Evolutionary conservation across 2,797 vertebrate species (phyloP).

Genomic region (Hypotaenidia philippensis): DNA sequence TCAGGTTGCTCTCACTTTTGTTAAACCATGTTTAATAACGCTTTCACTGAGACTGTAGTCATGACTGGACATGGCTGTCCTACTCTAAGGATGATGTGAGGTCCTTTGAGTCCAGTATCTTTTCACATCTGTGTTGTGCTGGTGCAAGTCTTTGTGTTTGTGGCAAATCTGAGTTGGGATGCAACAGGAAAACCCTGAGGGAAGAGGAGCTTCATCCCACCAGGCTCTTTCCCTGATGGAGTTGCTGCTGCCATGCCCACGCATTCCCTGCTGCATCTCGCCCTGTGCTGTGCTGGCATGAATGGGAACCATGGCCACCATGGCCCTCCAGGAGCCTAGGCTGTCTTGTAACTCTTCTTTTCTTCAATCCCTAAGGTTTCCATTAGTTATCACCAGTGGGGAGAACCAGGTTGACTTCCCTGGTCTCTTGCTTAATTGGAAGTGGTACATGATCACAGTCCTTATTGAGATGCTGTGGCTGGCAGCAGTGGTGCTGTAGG

Average conservation of each 20-base stretch:
- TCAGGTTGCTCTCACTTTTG: not conserved
- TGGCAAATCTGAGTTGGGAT: not conserved
- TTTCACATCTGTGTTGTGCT: not conserved
- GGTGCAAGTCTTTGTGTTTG: not conserved
- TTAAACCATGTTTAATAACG: not conserved
- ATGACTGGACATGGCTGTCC: not conserved
- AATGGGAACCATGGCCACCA: not conserved
- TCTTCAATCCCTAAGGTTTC: not conserved
- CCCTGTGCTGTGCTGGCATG: not conserved
- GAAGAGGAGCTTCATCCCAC: not conserved
- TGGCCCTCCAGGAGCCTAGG: not conserved
- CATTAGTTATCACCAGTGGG: not conserved
- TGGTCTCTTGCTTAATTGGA: not conserved
- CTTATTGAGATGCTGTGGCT: not conserved
- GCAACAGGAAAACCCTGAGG: not conserved
- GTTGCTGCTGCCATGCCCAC: not conserved
- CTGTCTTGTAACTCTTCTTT: not conserved
- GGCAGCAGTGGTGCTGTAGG: not conserved
- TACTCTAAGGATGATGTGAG: not conserved
- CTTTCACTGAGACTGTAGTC: not conserved
- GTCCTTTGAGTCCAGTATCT: not conserved
- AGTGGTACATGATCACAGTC: not conserved
- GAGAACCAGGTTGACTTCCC: not conserved
- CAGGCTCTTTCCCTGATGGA: not conserved
- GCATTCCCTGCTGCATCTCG: not conserved